A percentile compares a stretch with the other conserved stretches of the same genome.
phyloP scores from a whole-genome alignment of 2,888 invertebrate genomes.

The Troilus luridus region DNA sequence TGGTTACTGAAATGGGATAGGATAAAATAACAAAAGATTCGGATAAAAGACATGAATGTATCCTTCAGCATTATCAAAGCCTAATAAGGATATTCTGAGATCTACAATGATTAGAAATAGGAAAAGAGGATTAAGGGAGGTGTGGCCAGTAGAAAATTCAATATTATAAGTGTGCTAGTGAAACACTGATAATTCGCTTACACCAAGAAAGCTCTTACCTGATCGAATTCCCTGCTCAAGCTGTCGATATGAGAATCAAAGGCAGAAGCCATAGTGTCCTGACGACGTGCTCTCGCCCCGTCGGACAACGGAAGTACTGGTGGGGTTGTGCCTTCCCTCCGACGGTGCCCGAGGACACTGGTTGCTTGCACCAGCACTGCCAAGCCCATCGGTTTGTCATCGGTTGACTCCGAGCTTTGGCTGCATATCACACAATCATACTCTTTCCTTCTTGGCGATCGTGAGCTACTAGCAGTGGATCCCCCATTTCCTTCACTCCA shows the following conservation, averaged over 20 bases:
- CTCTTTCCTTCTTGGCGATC: conserved; percentile 77
- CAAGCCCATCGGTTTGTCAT: conserved; percentile 88
- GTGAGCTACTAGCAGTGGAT: conserved; percentile 63
- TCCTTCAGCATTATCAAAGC: too few relatives aligned
- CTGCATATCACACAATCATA: conserved; percentile 98
- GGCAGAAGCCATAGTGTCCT: conserved; percentile 80
- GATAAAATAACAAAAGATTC: too few relatives aligned
- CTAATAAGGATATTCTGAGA: too few relatives aligned
- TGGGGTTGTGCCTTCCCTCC: conserved; percentile 73
- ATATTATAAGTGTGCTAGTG: too few relatives aligned
- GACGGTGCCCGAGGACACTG: conserved; percentile 87
- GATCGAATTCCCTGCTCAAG: conserved; percentile 82
- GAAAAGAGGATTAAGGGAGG: background rate
- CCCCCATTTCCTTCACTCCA: conserved; percentile 72
- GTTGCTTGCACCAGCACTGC: conserved; percentile 91
- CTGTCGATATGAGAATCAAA: conserved; percentile 84
- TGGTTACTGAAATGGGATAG: too few relatives aligned
- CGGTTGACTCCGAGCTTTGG: conserved; percentile 87
- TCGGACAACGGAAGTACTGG: conserved; percentile 76
- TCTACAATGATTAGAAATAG: background rate
- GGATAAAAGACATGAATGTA: too few relatives aligned
- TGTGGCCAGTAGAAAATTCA: too few relatives aligned
- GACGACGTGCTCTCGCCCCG: conserved; percentile 75
- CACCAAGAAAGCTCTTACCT: conserved; percentile 71
- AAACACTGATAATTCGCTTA: background rate